These are phyloP conservation scores for Hypsopygia costalis DNA, from an alignment of 2,888 invertebrate genomes.

Conservation along the genomic window DNA sequence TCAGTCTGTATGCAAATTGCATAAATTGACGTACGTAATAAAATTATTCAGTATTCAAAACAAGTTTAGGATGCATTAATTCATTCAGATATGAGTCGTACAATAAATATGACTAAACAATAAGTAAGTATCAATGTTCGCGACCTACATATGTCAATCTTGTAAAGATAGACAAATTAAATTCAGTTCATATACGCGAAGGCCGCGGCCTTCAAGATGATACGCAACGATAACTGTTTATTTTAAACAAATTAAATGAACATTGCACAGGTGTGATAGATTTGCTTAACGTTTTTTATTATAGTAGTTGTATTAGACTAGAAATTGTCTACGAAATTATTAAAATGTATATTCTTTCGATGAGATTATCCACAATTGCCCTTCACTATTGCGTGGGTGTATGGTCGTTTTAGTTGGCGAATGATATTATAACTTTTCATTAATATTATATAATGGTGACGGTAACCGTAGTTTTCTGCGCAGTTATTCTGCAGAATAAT, in stretches of 20 bases:
- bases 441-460: no score
- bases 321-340: no score
- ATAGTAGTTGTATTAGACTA: no score
- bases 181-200: slow-evolving; percentile 22
- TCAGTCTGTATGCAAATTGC: no score
- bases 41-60: background rate
- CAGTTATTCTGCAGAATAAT: no score
- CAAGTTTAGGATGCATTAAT: slow-evolving; percentile 27
- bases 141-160: slow-evolving; percentile 53
- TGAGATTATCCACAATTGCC: no score
- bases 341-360: no score
- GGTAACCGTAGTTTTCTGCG: no score
- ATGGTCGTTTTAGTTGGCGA: no score
- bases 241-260: slow-evolving; percentile 1
- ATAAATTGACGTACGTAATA: no score
- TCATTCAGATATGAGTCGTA: slow-evolving; percentile 23
- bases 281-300: background rate
- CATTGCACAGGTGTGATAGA: background rate
- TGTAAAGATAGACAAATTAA: slow-evolving; percentile 20
- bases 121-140: slow-evolving; percentile 24
- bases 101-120: slow-evolving; percentile 37
- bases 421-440: no score
- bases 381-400: no score
- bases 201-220: slow-evolving; percentile 44
- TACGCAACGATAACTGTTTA: slow-evolving; percentile 36